Evolutionary conservation across 2,888 invertebrate genomes (phyloP), one percentile per base, ranked within the genome.

Genomic region (Esperia sulphurella): DNA sequence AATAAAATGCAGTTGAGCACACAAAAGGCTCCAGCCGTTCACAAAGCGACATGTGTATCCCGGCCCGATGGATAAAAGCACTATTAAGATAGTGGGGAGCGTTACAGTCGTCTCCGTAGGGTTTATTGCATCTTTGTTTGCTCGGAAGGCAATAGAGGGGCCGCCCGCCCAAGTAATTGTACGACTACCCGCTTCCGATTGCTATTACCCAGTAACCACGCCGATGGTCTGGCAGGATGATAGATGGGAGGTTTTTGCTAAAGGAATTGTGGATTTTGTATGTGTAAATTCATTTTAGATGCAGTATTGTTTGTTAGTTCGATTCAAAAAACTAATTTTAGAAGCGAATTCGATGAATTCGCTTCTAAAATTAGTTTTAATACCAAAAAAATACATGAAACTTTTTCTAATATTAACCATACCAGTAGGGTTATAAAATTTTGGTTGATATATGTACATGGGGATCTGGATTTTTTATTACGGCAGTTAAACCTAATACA

Each of bases 51-150:
- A 82, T 78, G 70, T 82, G 80, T 83, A 77, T 66, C 71, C 69
- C 68, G 61, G 62, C 63, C 70, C 74, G 69, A 67, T 68, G 74
- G 79, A 79, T 79, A 80, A 82, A 75, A 68, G 75, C 65, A 68
- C 75, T 76, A 79, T 82, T 80, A 78, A 73, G 75, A 78, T 69
- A 72, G 68, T 65, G 59, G 65, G 63, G 63, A 68, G 61, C 68
- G 59, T 72, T 56, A 72, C 69, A 71, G 67, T 64, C 77, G 77
- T 75, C 79, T 82, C 71, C 71, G 68, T 62, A 71, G 69, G 74
- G 76, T 82, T 84, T 86, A 85, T 86, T 86, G 83, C 84, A 79
- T 80, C 78, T 79, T 67, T 86, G 81, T 85, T 85, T 84, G 79
- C 41, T 71, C 69, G 63, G 65, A 64, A 69, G 71, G 77, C 83